phyloP scores from a whole-genome alignment of 2,113 vertebrate species.

The Vulpes ferrilata region DNA sequence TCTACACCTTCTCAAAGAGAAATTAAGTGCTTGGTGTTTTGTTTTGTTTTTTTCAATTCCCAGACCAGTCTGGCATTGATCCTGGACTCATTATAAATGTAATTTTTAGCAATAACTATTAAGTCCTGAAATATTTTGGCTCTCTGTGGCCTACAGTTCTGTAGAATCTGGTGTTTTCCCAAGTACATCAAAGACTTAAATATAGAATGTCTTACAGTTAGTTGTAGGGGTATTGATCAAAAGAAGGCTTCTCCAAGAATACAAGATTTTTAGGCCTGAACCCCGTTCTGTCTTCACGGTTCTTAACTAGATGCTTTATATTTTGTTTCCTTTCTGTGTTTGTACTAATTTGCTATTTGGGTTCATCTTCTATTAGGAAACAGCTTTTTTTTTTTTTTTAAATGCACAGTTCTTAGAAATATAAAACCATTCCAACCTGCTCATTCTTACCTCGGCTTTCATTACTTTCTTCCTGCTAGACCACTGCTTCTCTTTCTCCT shows the following conservation, averaged over 20 bases:
- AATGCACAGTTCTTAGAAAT: background rate
- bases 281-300: background rate
- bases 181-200: background rate
- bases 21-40: background rate
- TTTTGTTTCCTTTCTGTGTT: conserved; percentile 1
- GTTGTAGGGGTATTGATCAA: background rate
- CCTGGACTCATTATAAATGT: background rate
- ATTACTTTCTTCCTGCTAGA: conserved; percentile 45
- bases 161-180: background rate
- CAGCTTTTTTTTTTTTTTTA: background rate
- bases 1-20: background rate
- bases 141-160: background rate
- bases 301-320: background rate
- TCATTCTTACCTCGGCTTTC: conserved; percentile 11
- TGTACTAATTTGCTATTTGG: conserved; percentile 3
- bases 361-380: conserved; percentile 55
- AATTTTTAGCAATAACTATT: background rate
- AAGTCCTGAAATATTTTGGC: background rate
- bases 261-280: background rate
- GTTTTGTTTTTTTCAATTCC: background rate
- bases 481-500: conserved; percentile 62
- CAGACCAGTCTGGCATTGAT: background rate
- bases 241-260: background rate
- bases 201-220: background rate
- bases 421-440: background rate